These are phyloP conservation scores for Melipona beecheii DNA, from an alignment of 2,888 invertebrate species.

Conservation along the genomic window DNA sequence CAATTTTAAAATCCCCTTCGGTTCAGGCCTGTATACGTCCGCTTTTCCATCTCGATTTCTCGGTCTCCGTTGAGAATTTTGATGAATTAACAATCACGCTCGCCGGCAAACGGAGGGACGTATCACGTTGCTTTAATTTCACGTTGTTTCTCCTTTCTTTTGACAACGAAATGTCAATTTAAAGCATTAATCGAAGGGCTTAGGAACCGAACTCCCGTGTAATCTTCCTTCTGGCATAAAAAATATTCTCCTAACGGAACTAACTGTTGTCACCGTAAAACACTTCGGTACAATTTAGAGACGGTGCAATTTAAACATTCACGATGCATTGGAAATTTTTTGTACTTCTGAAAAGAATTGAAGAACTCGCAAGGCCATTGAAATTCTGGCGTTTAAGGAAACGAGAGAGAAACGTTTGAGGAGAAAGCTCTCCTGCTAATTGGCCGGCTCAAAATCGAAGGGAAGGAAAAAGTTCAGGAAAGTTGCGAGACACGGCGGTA, in stretches of 20 bases:
- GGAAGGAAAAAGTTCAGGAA: constrained; percentile 53
- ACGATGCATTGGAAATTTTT: neutral
- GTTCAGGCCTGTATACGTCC: constrained; percentile 20
- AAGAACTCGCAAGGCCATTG: too few species aligned
- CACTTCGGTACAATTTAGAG: too few species aligned
- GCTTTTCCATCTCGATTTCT: constrained; percentile 16
- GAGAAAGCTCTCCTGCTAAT: constrained; percentile 69
- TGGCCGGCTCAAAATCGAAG: constrained; percentile 65
- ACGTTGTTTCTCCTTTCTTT: too few species aligned
- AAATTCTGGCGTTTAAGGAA: neutral
- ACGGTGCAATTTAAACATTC: neutral
- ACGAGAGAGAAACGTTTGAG: neutral
- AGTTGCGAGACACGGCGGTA: constrained; percentile 63
- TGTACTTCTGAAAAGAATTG: neutral
- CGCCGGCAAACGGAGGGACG: neutral
- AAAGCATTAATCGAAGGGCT: neutral
- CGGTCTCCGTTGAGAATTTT: constrained; percentile 30
- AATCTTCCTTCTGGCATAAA: too few species aligned
- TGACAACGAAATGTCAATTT: neutral
- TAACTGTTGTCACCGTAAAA: too few species aligned
- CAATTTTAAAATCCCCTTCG: constrained; percentile 74
- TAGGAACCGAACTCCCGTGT: too few species aligned
- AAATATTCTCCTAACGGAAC: too few species aligned
- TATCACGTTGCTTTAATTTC: neutral
- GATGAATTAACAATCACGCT: constrained; percentile 42